A percentile compares a stretch with the other conserved stretches of the same genome.
Evolutionary conservation across 2,113 vertebrate species (phyloP).

Genomic region (Neodontobutis hainanensis): DNA sequence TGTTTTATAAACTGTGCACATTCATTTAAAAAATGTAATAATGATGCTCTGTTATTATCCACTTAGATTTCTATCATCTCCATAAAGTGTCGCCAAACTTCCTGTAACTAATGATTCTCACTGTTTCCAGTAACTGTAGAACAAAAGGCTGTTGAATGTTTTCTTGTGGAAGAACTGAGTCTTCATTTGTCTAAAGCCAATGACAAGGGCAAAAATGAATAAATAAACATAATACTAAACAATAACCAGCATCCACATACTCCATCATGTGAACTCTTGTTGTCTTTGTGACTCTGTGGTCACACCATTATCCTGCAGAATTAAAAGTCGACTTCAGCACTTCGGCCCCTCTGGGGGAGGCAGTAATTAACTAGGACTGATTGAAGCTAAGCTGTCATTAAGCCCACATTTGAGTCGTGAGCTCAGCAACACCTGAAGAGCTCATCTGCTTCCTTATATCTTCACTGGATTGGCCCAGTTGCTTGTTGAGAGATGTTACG

Average conservation of each 20-base stretch:
- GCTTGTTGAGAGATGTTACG: constrained; percentile 31
- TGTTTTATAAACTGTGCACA: too few relatives aligned
- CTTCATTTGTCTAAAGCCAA: constrained; percentile 21
- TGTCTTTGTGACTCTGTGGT: constrained; percentile 35
- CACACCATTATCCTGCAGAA: constrained; percentile 32
- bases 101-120: too few relatives aligned
- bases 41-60: background rate
- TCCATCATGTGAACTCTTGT: too few relatives aligned
- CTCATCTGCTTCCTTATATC: constrained; percentile 7
- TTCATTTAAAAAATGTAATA: too few relatives aligned
- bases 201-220: constrained; percentile 37
- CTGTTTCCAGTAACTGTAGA: too few relatives aligned
- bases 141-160: too few relatives aligned
- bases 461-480: constrained; percentile 39
- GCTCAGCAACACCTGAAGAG: constrained; percentile 18
- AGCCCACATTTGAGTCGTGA: constrained; percentile 1
- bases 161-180: background rate
- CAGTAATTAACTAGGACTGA: constrained; percentile 55
- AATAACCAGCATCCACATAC: constrained; percentile 25
- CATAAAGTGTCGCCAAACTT: too few relatives aligned
- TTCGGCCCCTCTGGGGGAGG: constrained; percentile 31
- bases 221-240: constrained; percentile 10
- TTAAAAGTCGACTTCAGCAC: constrained; percentile 45
- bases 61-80: background rate
- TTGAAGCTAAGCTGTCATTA: constrained; percentile 53